Conservation (phyloP, 2,888 invertebrate genomes). For the Cyrtodaria siliqua region DNA sequence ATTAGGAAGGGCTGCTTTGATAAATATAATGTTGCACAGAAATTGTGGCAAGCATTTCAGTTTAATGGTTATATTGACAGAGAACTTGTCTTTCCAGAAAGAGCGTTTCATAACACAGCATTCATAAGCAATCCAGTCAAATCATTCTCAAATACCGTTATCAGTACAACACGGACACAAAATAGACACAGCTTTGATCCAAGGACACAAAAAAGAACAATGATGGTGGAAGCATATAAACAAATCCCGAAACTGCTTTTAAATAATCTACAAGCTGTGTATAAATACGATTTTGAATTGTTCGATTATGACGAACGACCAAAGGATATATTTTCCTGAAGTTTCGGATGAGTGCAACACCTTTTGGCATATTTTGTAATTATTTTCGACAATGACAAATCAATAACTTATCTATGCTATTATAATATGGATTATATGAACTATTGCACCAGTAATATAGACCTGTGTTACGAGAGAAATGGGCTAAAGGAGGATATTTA, state of each 20-base stretch:
- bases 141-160: background rate
- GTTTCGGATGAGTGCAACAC: too few relatives aligned
- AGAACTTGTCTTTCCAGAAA: conserved; percentile 14
- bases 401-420: too few relatives aligned
- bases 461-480: too few relatives aligned
- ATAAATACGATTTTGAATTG: conserved; percentile 55
- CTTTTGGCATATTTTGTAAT: too few relatives aligned
- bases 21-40: conserved; percentile 26
- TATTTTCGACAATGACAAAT: too few relatives aligned
- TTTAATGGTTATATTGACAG: conserved; percentile 53
- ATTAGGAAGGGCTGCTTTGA: conserved; percentile 37
- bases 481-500: too few relatives aligned
- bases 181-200: conserved; percentile 1
- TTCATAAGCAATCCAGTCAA: background rate
- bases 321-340: too few relatives aligned
- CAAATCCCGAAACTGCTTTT: conserved; percentile 26
- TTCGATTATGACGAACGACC: conserved; percentile 60
- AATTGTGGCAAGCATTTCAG: conserved; percentile 54
- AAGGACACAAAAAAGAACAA: conserved; percentile 21
- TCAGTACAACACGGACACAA: conserved; percentile 11
- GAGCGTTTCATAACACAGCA: background rate
- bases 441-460: too few relatives aligned
- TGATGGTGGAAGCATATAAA: conserved; percentile 45
- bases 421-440: too few relatives aligned
- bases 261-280: conserved; percentile 31